These are phyloP conservation scores for Semicossyphus pulcher DNA, from an alignment of 2,113 vertebrate genomes.

Conservation along the genomic window DNA sequence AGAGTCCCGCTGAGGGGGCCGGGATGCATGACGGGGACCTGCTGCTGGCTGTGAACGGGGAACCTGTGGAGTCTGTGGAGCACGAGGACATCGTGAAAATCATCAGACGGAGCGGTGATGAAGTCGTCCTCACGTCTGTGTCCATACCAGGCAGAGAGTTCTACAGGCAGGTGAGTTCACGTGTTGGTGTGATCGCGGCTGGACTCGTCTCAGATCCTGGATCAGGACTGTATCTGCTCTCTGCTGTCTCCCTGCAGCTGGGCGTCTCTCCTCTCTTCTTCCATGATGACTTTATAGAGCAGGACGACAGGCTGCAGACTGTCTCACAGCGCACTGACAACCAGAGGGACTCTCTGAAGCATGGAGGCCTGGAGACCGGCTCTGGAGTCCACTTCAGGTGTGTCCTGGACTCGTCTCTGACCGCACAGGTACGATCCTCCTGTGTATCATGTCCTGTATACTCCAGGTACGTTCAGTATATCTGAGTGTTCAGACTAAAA, in stretches of 20 bases:
- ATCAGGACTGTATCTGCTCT: conserved; percentile 1
- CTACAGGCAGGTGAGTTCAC: conserved; percentile 84
- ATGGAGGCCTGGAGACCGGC: neutral
- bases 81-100: conserved; percentile 88
- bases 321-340: neutral
- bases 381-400: neutral
- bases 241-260: conserved; percentile 77
- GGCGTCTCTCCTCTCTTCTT: conserved; percentile 90
- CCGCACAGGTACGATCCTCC: conserved; percentile 78
- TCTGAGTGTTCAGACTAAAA: no score
- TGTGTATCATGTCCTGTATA: conserved; percentile 9
- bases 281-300: conserved; percentile 66
- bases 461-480: no score
- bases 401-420: conserved; percentile 44
- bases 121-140: conserved; percentile 84
- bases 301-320: conserved; percentile 1
- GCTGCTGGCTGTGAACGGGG: conserved; percentile 90
- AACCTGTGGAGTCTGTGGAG: conserved; percentile 85
- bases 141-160: conserved; percentile 83
- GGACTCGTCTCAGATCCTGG: neutral
- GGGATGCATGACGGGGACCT: conserved; percentile 93
- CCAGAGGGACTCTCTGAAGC: neutral
- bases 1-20: conserved; percentile 88
- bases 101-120: conserved; percentile 82
- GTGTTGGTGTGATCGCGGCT: neutral